Conservation (phyloP, 1,140 invertebrate species). For the Eumeta japonica region DNA sequence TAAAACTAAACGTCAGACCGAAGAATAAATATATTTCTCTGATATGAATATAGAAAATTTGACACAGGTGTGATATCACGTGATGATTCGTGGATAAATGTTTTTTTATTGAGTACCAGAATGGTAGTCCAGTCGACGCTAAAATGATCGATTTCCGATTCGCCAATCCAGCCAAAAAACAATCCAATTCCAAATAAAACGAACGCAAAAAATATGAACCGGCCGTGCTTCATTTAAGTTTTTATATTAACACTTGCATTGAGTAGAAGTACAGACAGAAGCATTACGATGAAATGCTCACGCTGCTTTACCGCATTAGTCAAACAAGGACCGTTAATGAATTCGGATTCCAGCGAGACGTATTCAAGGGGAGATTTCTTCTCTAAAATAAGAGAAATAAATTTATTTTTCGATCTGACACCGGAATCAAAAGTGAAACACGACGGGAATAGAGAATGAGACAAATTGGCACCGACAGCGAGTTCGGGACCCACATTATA, state of each 20-base stretch:
- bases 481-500: too few relatives aligned
- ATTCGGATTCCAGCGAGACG: slow-evolving; percentile 61
- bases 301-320: slow-evolving; percentile 61
- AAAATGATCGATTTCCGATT: slow-evolving; percentile 73
- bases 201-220: slow-evolving; percentile 62
- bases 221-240: slow-evolving; percentile 62
- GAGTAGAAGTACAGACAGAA: slow-evolving; percentile 56
- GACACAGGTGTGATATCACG: slow-evolving; percentile 63
- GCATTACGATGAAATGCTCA: slow-evolving; percentile 60
- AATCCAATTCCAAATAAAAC: too few relatives aligned
- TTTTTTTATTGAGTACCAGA: slow-evolving; percentile 64
- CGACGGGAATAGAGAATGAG: too few relatives aligned
- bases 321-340: slow-evolving; percentile 57
- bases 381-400: slow-evolving; percentile 60
- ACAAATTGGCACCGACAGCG: too few relatives aligned
- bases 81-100: slow-evolving; percentile 73
- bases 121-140: slow-evolving; percentile 45
- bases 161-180: too few relatives aligned
- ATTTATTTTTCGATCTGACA: slow-evolving; percentile 61
- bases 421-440: too few relatives aligned
- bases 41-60: slow-evolving; percentile 17
- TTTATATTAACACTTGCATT: slow-evolving; percentile 66
- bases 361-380: slow-evolving; percentile 58
- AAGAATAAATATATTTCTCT: too few relatives aligned
- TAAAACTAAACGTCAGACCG: too few relatives aligned